Percentiles rank a stretch among this genome's conserved stretches.
Evolutionary conservation across 2,888 invertebrate genomes (phyloP).

Genomic region (Brachyptera putata): DNA sequence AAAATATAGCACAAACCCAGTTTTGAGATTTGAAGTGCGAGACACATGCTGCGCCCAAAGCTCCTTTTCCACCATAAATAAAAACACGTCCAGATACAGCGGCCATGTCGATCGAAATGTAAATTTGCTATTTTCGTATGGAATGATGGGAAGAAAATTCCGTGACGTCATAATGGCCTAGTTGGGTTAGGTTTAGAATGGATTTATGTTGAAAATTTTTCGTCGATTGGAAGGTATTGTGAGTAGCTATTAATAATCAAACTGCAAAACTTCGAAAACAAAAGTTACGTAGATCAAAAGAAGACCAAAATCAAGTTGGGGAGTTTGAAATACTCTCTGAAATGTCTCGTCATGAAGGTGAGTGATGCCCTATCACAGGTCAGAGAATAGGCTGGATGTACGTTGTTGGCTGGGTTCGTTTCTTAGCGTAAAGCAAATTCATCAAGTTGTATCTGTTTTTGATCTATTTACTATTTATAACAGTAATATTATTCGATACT

Average conservation of each 20-base stretch:
- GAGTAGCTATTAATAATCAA: background rate
- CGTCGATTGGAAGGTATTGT: slow-evolving; percentile 51
- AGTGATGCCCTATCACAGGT: slow-evolving; percentile 49
- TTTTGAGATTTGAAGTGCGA: slow-evolving; percentile 84
- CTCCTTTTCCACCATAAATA: slow-evolving; percentile 94
- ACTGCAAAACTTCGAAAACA: slow-evolving; percentile 20
- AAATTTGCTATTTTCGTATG: slow-evolving; percentile 22
- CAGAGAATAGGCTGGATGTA: slow-evolving; percentile 29
- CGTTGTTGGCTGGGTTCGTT: slow-evolving; percentile 28
- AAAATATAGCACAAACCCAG: slow-evolving; percentile 60
- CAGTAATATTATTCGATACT: background rate
- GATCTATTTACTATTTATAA: background rate
- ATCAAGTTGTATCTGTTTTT: background rate
- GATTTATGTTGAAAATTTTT: slow-evolving; percentile 61
- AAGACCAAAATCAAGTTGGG: slow-evolving; percentile 21
- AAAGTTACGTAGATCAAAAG: background rate
- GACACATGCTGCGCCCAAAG: slow-evolving; percentile 85
- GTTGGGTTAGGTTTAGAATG: slow-evolving; percentile 67
- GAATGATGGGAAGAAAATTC: slow-evolving; percentile 30
- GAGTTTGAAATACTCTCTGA: slow-evolving; percentile 43
- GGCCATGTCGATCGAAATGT: slow-evolving; percentile 28
- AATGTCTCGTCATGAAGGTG: slow-evolving; percentile 96
- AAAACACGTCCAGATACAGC: slow-evolving; percentile 61
- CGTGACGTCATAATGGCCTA: slow-evolving; percentile 61
- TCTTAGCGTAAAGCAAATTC: background rate